These are phyloP conservation scores for Syndactyla subalaris DNA, from an alignment of 2,797 vertebrate genomes.

Conservation along the genomic window DNA sequence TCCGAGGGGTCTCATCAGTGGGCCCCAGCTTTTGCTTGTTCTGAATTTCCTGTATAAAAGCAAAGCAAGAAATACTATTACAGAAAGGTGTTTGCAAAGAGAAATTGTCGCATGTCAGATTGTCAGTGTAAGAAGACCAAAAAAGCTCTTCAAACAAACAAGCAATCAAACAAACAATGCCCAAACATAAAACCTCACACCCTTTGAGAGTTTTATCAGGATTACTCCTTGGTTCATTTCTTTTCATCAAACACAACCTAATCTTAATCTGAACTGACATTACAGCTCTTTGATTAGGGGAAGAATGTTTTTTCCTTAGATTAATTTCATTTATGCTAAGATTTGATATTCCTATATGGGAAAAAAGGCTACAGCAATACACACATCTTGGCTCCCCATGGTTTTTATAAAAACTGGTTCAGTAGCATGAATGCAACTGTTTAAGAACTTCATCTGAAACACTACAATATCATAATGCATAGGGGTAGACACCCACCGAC, in stretches of 20 bases:
- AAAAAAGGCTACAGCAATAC: neutral
- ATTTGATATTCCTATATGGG: rapidly evolving
- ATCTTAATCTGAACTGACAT: neutral
- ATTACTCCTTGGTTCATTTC: neutral
- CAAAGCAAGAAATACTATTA: neutral
- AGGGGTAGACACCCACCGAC: neutral
- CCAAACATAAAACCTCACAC: neutral
- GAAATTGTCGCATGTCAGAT: neutral
- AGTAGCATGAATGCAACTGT: neutral
- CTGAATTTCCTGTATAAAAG: constrained; percentile 90
- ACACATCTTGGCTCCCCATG: neutral
- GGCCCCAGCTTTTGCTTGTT: constrained; percentile 93
- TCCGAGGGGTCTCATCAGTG: constrained; percentile 89
- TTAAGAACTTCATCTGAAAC: neutral
- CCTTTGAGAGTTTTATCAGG: neutral
- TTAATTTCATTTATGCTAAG: neutral
- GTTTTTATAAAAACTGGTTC: neutral
- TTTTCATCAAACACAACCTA: neutral
- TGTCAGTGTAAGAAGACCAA: neutral
- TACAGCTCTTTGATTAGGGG: neutral
- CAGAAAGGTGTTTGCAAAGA: neutral
- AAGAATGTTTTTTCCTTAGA: neutral
- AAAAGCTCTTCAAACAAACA: neutral
- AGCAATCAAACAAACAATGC: neutral
- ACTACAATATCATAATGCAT: neutral